A percentile compares a stretch with the other conserved stretches of the same genome.
Conservation (phyloP, 2,797 vertebrate species). For the Onychomys leucogaster region DNA sequence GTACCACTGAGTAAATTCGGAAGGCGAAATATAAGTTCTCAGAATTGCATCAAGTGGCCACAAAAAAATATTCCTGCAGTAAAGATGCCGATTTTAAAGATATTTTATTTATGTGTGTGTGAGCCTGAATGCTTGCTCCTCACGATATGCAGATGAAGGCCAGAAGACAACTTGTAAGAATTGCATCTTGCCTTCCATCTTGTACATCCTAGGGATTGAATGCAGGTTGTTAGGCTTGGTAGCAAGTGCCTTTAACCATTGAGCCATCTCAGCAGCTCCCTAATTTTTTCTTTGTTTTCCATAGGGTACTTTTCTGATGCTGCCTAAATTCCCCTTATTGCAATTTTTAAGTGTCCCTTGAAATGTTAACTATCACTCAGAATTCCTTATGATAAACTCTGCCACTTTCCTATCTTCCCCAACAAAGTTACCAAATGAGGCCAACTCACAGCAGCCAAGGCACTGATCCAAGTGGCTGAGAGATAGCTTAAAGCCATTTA, state of each 20-base stretch:
- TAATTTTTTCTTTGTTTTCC: slow-evolving; percentile 41
- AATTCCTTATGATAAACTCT: slow-evolving; percentile 54
- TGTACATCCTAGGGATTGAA: neutral
- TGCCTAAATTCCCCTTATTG: neutral
- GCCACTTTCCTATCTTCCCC: neutral
- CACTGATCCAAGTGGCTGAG: neutral
- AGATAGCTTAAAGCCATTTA: neutral
- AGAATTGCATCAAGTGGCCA: neutral
- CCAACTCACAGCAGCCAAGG: neutral
- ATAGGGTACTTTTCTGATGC: neutral
- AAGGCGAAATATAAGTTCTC: neutral
- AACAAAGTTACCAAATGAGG: slow-evolving; percentile 45
- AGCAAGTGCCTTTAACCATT: neutral
- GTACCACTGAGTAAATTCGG: neutral
- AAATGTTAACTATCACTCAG: slow-evolving; percentile 35
- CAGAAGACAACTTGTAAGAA: neutral
- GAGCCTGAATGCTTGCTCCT: neutral
- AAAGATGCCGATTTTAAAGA: neutral
- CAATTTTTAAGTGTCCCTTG: slow-evolving; percentile 12
- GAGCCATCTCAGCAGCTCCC: neutral
- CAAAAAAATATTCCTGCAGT: slow-evolving; percentile 3
- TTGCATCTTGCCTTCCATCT: neutral
- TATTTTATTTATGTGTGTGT: neutral
- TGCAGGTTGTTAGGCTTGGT: neutral
- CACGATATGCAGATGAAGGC: neutral